A percentile compares a stretch with the other conserved stretches of the same genome.
phyloP scores from a whole-genome alignment of 1,140 invertebrate species.

The Drusus annulatus region DNA sequence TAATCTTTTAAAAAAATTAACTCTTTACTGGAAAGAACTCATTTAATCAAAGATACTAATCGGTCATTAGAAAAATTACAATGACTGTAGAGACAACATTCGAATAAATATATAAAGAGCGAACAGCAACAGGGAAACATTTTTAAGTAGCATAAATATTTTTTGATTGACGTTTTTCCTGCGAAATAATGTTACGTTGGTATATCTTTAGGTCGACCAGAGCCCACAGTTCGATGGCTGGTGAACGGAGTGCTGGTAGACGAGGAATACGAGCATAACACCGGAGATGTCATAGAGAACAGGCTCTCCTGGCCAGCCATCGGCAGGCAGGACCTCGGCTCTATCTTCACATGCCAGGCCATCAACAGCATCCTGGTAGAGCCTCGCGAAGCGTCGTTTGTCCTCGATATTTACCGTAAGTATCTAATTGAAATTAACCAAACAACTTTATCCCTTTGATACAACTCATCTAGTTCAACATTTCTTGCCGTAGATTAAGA shows the following conservation, averaged over 20 bases:
- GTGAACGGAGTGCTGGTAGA: constrained; percentile 84
- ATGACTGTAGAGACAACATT: no score
- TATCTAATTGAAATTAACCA: constrained; percentile 61
- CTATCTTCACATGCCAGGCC: constrained; percentile 88
- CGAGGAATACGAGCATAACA: constrained; percentile 85
- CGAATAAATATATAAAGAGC: no score
- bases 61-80: no score
- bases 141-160: no score
- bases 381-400: constrained; percentile 81
- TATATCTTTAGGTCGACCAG: constrained; percentile 72
- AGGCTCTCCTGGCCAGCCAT: constrained; percentile 82
- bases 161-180: no score
- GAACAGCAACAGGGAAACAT: no score
- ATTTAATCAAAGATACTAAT: no score
- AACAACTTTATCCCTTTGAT: no score
- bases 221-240: constrained; percentile 79
- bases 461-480: no score
- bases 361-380: constrained; percentile 86
- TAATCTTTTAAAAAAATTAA: no score
- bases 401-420: constrained; percentile 89
- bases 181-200: neutral
- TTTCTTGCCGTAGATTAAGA: no score
- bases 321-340: constrained; percentile 82
- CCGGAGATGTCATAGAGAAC: constrained; percentile 89
- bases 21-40: no score